Evolutionary conservation across 2,888 invertebrate species (phyloP), one percentile per base, ranked within the genome.

Genomic region (Drosophila monieri): DNA sequence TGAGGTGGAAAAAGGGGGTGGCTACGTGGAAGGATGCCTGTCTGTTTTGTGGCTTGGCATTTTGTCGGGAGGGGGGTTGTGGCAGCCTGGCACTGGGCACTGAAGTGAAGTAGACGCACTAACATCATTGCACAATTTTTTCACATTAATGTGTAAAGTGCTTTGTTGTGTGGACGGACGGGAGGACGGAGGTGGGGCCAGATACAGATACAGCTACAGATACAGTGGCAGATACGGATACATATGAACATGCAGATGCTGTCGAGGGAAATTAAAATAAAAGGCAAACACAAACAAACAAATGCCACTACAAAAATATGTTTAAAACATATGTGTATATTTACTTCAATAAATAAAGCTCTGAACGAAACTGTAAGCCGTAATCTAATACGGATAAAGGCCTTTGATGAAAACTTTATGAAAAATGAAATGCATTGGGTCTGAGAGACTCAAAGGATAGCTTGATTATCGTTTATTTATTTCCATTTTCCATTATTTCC

Each of bases 41-140:
- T 72, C 72, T 70, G 80, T 72, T 75, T 80, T 78, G 76, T 30
- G 73, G 78, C 65, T 68, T 68, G 60, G 49, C 59, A 58, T 61
- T 14, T 48, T 49, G 60, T 59, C 69, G 57, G 56, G 30, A 35
- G 15, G 0, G 21, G 5, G 21, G 21, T 23, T 4, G 4, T 21
- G 21, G 53, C 39, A 14, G 52, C n/a, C 18, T 4, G 35, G 64
- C 39, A 27, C 41, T 10, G 59, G 51, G 70, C 75, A 74, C 61
- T 71, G 83, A 80, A 67, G 85, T 79, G 74, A 72, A 78, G 80
- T 80, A 83, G 84, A 85, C 80, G 86, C 80, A 83, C 74, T 85
- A 76, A 83, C 88, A 88, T 85, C 86, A 76, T 69, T 88, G 84
- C 88, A 88, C 84, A 88, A 85, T 88, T 80, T 80, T 79, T 80